Evolutionary conservation across 1,140 invertebrate genomes (phyloP).

Genomic region (Amyelois transitella): DNA sequence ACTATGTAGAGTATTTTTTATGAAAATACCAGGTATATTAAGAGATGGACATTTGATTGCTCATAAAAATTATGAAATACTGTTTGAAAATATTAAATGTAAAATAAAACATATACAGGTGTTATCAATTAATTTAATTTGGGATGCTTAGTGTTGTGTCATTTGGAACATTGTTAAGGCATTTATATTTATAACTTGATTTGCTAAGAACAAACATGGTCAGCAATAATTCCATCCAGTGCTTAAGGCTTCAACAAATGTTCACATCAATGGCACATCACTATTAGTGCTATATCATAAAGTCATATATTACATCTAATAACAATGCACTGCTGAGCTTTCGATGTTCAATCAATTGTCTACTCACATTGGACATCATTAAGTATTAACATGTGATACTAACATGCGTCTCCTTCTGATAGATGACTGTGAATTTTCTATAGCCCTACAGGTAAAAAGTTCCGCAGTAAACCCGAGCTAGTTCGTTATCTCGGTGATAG

Average conservation of each 20-base stretch:
- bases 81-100: no score
- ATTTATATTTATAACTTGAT: no score
- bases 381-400: conserved; percentile 39
- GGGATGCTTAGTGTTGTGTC: neutral
- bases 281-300: neutral
- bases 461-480: conserved; percentile 88
- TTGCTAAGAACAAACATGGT: neutral
- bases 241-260: no score
- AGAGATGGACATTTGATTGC: no score
- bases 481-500: conserved; percentile 84
- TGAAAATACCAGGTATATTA: no score
- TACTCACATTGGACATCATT: conserved; percentile 21
- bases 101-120: neutral
- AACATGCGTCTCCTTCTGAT: conserved; percentile 16
- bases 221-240: conserved; percentile 8
- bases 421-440: conserved; percentile 62
- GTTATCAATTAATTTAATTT: neutral
- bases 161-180: neutral
- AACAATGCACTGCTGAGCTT: neutral
- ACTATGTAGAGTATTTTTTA: no score
- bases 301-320: neutral
- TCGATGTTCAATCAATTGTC: conserved; percentile 1
- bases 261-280: neutral
- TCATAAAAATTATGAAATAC: no score
- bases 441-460: conserved; percentile 86